Evolutionary conservation across 2,888 invertebrate species (phyloP), one percentile per base, ranked within the genome.

Genomic region (Candidula unifasciata): DNA sequence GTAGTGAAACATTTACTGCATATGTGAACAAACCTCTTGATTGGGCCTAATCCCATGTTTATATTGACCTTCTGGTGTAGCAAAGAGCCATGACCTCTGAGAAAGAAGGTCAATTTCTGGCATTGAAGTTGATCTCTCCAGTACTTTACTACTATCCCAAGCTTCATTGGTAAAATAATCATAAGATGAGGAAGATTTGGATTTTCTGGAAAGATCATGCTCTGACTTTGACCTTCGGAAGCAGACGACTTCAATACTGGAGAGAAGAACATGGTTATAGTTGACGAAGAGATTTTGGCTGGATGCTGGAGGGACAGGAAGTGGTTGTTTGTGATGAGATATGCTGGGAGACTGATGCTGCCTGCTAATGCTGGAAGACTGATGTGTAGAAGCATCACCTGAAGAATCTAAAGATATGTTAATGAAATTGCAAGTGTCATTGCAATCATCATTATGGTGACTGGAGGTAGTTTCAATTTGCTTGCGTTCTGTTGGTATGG

Each of bases 91-190:
- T 44, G 54, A 77, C 33, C 78, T 77, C 54, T 83, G 52, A 57
- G 77, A 21, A 27, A 84, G 64, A 60, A 74, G 76, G 37, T 84
- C 84, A 27, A 84, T 33, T 30, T 84, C 80, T 2, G 80, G 76
- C 37, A 76, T 52, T 0, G 84, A 84, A 2, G 37, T 37, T 18
- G 84, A 84, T 18, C 84, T 74, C 30, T 84, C 80, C 1, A 84
- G 64, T 5, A 84, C 52, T 64, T 74, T 79, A n/a, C 84, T 74
- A 54, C 84, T 84, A 79, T 84, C 64, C 84, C 84, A 84, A 33
- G 64, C 52, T 13, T n/a, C 24, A 16, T 74, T 52, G 6, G 52
- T 71, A 35, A 73, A 73, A n/a, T 69, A 73, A 35, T 83, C 78
- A 30, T 66, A 83, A 2, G 64, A 71, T 37, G 79, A 71, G 64